Conservation (phyloP, 2,888 invertebrate genomes). For the Leucophora obtusa region DNA sequence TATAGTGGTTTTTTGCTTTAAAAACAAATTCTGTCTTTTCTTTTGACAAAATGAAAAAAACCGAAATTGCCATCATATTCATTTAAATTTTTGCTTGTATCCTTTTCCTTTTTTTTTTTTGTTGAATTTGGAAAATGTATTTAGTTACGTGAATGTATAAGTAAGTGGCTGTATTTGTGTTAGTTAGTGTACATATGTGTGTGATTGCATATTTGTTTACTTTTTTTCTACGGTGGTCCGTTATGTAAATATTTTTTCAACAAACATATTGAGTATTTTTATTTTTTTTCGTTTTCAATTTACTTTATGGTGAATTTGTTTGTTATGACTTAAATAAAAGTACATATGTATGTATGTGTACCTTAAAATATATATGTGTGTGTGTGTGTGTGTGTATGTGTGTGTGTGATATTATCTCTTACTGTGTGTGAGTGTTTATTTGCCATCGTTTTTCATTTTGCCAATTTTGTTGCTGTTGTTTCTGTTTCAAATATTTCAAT, state of each 20-base stretch:
- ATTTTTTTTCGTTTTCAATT: conserved; percentile 29
- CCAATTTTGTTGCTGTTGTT: conserved; percentile 38
- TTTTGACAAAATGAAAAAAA: conserved; percentile 31
- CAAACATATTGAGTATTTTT: conserved; percentile 56
- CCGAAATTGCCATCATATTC: conserved; percentile 30
- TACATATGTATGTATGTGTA: not conserved
- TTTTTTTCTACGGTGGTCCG: conserved; percentile 38
- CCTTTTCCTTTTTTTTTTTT: not conserved
- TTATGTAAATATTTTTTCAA: conserved; percentile 56
- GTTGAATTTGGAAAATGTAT: not conserved
- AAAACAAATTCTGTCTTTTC: conserved; percentile 13
- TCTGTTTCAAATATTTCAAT: conserved; percentile 38
- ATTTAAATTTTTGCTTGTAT: not conserved
- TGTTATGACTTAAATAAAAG: conserved; percentile 3
- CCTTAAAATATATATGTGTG: not conserved
- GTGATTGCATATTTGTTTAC: conserved; percentile 15
- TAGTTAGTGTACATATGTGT: not conserved
- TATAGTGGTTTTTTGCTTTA: conserved; percentile 1
- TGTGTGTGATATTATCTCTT: not conserved
- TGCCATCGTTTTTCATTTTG: conserved; percentile 59
- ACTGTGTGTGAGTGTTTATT: conserved; percentile 35
- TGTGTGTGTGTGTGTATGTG: not conserved
- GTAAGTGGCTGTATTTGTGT: not conserved
- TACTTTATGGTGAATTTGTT: conserved; percentile 25
- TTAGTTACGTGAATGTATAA: not conserved